Conservation (phyloP, 2,113 vertebrate species). For the Micronycteris hirsuta region DNA sequence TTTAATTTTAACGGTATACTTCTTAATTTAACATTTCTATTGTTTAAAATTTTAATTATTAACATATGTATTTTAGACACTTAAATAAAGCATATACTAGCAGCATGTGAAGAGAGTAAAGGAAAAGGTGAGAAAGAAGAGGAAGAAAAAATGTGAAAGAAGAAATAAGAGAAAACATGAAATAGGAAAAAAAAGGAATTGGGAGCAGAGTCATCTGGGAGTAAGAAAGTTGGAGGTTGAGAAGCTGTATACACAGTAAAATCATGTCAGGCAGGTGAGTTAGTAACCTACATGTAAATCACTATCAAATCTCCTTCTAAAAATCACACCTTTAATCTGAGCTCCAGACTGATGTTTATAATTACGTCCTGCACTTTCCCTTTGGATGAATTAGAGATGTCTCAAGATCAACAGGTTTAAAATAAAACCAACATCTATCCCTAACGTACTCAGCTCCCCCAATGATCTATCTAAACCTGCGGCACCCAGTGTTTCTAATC, state of each 20-base stretch:
- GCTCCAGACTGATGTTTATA: background rate
- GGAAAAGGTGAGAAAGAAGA: background rate
- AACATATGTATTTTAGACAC: background rate
- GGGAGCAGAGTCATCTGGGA: background rate
- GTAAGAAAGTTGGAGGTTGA: background rate
- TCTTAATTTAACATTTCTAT: conserved; percentile 5
- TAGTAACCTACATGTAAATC: background rate
- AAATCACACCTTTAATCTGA: background rate
- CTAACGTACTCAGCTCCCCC: background rate
- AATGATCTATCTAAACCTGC: background rate
- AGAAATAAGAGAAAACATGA: background rate
- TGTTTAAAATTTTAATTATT: conserved; percentile 24
- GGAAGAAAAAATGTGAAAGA: background rate
- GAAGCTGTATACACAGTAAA: background rate
- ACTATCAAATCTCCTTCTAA: background rate
- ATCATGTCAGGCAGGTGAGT: accelerated
- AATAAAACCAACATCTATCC: background rate
- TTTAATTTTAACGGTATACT: conserved; percentile 54
- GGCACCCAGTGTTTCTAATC: background rate
- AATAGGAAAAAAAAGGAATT: background rate
- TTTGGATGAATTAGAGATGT: background rate
- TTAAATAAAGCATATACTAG: background rate
- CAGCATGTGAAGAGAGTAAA: background rate
- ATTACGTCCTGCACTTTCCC: background rate
- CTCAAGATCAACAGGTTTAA: background rate